Base-by-base conservation (phyloP, 2,797 vertebrate species). In the Epinephelus coioides region DNA sequence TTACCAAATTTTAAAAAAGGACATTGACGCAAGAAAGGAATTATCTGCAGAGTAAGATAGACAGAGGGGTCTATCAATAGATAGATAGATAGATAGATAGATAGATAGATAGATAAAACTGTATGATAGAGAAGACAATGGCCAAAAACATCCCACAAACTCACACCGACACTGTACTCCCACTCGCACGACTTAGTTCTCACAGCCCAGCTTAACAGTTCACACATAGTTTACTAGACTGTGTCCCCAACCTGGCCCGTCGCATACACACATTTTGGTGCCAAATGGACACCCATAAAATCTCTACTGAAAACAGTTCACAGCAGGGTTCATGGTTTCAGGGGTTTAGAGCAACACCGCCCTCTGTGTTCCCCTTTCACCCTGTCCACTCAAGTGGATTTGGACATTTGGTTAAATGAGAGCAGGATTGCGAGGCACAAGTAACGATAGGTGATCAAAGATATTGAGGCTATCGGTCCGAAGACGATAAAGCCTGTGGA, bases 211-310 rank as follows among this genome's bases (percentile, higher is more conserved):
- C 56, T 73, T 57, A 56, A 71, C 69, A 76, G 82, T 80, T 88
- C 87, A 86, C 79, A 72, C 73, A 60, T 72, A 80, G 80, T 88
- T 88, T 80, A 85, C 76, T 55, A 62, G 68, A 83, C 75, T 77
- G 69, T 66, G 66, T 71, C 57, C 27, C 68, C 27, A 60, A 63
- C 15, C 56, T 85, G 88, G 74, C 68, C 73, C 62, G 69, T 15
- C 73, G 62, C 40, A 56, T 46, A 73, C 78, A 62, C 76, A 81
- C 57, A 57, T 57, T 61, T 60, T 66, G 40, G 59, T 87, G 84
- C 87, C 87, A 90, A 80, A 76, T 55, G 66, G 72, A 73, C 76
- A 78, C 56, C 73, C 61, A 70, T 47, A 60, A 76, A 81, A 82
- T 72, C 73, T 75, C 59, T 78, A 65, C 57, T 75, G 47, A 84